Conservation (phyloP, 2,113 vertebrate species). For the Lontra canadensis region DNA sequence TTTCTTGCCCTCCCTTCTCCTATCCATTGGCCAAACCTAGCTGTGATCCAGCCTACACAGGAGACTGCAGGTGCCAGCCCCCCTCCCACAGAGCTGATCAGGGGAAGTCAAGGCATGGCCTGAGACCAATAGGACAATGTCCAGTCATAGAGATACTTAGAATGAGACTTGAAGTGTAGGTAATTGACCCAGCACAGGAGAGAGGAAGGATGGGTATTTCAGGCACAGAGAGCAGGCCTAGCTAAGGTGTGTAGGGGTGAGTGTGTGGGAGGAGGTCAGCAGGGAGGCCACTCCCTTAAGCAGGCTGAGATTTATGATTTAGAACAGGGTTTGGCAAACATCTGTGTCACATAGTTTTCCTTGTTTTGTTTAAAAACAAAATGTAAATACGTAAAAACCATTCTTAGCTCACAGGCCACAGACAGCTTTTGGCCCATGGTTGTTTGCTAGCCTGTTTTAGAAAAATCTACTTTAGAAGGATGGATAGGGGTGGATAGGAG, state of each 20-base stretch:
- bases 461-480: neutral
- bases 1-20: neutral
- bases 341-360: neutral
- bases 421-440: neutral
- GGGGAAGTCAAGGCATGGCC: neutral
- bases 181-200: neutral
- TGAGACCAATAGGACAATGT: neutral
- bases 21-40: neutral
- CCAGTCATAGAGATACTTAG: neutral
- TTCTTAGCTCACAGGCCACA: neutral
- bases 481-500: neutral
- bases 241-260: neutral
- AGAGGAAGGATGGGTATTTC: neutral
- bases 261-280: neutral
- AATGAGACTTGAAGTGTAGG: neutral
- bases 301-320: constrained; percentile 15
- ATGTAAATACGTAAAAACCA: neutral
- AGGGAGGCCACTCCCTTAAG: neutral
- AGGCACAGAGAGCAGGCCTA: neutral
- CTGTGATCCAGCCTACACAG: neutral
- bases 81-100: neutral
- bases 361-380: constrained; percentile 53
- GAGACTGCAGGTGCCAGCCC: neutral
- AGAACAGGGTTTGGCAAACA: neutral
- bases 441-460: neutral